Conservation (phyloP, 2,797 vertebrate genomes). For the Okamejei kenojei region DNA sequence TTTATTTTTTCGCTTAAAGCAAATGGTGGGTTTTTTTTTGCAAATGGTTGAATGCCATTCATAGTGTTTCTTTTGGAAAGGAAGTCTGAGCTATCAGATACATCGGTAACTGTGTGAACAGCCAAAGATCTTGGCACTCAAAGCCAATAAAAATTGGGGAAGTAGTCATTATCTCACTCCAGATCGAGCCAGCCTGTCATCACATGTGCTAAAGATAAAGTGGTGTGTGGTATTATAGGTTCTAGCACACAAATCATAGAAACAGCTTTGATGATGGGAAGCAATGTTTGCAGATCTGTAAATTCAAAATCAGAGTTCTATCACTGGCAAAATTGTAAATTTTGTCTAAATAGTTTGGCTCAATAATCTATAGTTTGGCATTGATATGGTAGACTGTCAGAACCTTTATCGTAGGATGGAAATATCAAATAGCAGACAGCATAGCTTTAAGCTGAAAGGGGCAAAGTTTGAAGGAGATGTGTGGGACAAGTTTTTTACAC, state of each 20-base stretch:
- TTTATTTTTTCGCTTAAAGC: conserved; percentile 17
- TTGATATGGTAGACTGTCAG: no score
- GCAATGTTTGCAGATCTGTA: neutral
- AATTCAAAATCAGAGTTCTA: neutral
- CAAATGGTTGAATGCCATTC: neutral
- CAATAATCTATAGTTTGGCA: neutral
- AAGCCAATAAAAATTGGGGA: conserved; percentile 55
- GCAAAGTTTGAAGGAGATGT: no score
- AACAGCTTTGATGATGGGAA: conserved; percentile 31
- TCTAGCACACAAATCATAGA: conserved; percentile 16
- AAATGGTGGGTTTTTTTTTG: neutral
- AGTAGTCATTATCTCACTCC: conserved; percentile 57
- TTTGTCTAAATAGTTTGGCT: neutral
- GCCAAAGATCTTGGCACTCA: conserved; percentile 33
- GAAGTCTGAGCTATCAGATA: neutral
- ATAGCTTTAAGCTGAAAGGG: no score
- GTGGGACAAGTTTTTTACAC: no score
- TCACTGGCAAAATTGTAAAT: neutral
- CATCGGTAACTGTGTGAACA: conserved; percentile 12
- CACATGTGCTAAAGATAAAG: conserved; percentile 33
- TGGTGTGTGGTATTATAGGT: conserved; percentile 35
- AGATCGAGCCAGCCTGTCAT: conserved; percentile 47
- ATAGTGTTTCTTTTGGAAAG: neutral
- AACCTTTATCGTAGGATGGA: no score
- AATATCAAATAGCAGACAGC: no score